Evolutionary conservation across 1,140 invertebrate species (phyloP).

Genomic region (Hypothenemus hampei): DNA sequence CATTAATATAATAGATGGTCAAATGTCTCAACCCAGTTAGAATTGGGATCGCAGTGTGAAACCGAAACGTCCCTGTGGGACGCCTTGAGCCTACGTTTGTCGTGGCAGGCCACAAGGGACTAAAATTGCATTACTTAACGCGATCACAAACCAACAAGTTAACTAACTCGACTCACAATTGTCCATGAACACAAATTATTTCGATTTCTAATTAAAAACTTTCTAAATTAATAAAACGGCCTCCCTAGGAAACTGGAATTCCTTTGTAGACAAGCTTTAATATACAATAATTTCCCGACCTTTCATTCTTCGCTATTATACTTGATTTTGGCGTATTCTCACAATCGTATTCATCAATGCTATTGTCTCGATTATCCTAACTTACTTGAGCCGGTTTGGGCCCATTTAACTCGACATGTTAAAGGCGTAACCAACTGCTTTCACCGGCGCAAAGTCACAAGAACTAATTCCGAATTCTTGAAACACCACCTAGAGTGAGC

Average conservation of each 20-base stretch:
- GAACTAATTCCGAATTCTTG: conserved; percentile 28
- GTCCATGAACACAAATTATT: too few relatives aligned
- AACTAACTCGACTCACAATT: too few relatives aligned
- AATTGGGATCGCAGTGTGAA: conserved; percentile 40
- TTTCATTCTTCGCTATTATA: conserved; percentile 20
- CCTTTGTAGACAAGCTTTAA: conserved; percentile 11
- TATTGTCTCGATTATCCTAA: conserved; percentile 29
- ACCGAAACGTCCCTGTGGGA: conserved; percentile 40
- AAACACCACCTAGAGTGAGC: conserved; percentile 29
- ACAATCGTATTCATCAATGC: conserved; percentile 27
- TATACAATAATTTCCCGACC: conserved; percentile 22
- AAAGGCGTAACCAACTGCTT: conserved; percentile 28
- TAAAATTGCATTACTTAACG: conserved; percentile 14
- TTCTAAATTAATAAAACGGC: too few relatives aligned
- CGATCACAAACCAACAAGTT: conserved; percentile 10
- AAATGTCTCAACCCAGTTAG: conserved; percentile 39
- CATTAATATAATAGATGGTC: conserved; percentile 40
- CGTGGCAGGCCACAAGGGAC: conserved; percentile 12
- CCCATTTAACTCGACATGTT: conserved; percentile 28
- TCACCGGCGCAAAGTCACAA: conserved; percentile 27
- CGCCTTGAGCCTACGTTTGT: conserved; percentile 33
- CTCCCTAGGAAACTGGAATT: too few relatives aligned
- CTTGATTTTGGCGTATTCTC: conserved; percentile 28
- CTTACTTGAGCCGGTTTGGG: conserved; percentile 26
- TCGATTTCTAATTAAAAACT: too few relatives aligned